These are phyloP conservation scores for Colinus virginianus DNA, from an alignment of 2,113 vertebrate species.

Conservation along the genomic window DNA sequence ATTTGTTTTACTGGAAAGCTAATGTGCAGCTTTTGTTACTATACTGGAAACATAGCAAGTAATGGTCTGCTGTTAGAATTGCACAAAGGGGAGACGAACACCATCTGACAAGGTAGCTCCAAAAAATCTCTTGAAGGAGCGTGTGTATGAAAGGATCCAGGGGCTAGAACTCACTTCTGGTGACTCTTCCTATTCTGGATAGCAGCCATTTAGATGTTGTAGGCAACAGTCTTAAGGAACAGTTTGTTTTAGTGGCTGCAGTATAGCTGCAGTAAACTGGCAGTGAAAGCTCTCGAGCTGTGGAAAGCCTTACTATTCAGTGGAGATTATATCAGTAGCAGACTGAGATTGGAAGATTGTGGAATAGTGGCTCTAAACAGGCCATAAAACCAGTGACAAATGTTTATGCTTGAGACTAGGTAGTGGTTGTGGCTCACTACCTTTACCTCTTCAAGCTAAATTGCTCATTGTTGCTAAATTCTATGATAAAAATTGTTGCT, in stretches of 20 bases:
- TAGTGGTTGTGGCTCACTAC: neutral
- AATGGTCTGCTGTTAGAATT: neutral
- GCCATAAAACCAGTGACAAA: neutral
- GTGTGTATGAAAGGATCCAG: neutral
- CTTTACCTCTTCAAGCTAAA: neutral
- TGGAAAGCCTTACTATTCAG: neutral
- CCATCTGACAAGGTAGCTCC: neutral
- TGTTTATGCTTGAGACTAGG: neutral
- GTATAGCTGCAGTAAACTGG: neutral
- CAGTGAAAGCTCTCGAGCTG: neutral
- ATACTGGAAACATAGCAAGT: neutral
- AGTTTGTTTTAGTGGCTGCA: neutral
- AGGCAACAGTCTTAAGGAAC: neutral
- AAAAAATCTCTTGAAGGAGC: neutral
- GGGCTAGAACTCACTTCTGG: neutral
- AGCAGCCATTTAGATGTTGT: neutral
- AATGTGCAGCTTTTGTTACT: neutral
- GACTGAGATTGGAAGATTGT: neutral
- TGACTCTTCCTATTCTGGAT: neutral
- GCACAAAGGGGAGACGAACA: neutral
- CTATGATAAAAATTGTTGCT: neutral
- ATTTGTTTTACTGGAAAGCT: neutral
- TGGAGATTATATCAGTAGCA: neutral
- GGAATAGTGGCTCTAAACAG: neutral
- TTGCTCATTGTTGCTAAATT: neutral